A percentile compares a stretch with the other conserved stretches of the same genome.
phyloP scores from a whole-genome alignment of 2,888 invertebrate genomes.

The Scaptomyza reducta region DNA sequence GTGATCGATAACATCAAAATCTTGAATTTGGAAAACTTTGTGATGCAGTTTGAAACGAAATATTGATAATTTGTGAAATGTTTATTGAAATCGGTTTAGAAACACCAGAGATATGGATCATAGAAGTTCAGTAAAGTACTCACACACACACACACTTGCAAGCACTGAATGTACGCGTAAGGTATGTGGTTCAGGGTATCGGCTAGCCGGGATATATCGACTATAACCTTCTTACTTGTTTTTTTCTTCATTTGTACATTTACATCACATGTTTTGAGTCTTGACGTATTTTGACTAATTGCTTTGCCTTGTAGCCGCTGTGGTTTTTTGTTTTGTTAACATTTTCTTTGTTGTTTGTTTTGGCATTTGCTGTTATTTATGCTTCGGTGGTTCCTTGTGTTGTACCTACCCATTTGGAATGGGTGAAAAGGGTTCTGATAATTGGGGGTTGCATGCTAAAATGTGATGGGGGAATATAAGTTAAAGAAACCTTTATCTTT shows the following conservation, averaged over 20 bases:
- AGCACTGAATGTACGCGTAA: no score
- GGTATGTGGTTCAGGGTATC: no score
- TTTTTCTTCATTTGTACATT: neutral
- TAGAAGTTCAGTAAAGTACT: no score
- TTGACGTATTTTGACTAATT: conserved; percentile 31
- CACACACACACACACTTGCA: no score
- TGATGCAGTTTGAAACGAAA: no score
- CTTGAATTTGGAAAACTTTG: no score
- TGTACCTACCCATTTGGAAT: neutral
- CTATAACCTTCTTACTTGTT: no score
- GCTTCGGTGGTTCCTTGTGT: neutral
- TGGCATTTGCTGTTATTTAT: conserved; percentile 6
- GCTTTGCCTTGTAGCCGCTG: conserved; percentile 19
- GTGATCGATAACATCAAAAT: no score
- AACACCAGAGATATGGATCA: no score
- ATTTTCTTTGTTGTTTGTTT: conserved; percentile 2
- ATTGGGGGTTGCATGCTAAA: neutral
- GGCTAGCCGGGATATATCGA: no score
- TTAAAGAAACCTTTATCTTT: neutral
- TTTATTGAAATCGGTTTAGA: no score
- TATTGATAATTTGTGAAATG: no score
- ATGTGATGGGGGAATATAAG: neutral
- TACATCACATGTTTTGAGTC: conserved; percentile 7
- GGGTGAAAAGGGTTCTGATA: neutral
- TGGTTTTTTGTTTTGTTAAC: conserved; percentile 13